Percentiles rank a stretch among this genome's conserved stretches.
Evolutionary conservation across 2,113 vertebrate species (phyloP).

Genomic region (Nematolebias whitei): DNA sequence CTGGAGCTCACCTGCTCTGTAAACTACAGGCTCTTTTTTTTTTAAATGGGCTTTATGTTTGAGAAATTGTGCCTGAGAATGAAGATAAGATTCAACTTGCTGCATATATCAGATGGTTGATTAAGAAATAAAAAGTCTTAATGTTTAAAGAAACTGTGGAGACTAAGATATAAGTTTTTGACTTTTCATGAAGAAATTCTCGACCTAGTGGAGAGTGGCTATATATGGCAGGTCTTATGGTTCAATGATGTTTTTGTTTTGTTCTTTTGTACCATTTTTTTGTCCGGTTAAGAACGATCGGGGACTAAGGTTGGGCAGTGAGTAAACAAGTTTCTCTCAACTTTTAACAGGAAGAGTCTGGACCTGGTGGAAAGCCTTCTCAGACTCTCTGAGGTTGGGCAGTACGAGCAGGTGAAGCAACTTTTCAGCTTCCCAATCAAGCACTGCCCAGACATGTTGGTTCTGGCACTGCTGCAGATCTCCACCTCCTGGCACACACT

Average conservation of each 20-base stretch:
- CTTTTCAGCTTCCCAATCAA: slow-evolving; percentile 99
- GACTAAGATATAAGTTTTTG: not conserved
- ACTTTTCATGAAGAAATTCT: slow-evolving; percentile 90
- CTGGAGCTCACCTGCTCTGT: not conserved
- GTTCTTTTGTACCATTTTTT: too few species aligned
- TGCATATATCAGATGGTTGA: not conserved
- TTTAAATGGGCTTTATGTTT: too few species aligned
- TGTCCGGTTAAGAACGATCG: too few species aligned
- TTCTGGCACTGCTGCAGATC: slow-evolving; percentile 95
- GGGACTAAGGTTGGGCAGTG: too few species aligned
- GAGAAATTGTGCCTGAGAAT: not conserved
- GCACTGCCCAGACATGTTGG: slow-evolving; percentile 98
- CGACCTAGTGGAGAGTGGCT: slow-evolving; percentile 97
- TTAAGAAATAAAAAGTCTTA: too few species aligned
- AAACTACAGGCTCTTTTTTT: too few species aligned
- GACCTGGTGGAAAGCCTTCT: slow-evolving; percentile 97
- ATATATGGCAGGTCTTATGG: too few species aligned
- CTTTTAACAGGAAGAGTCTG: slow-evolving; percentile 90
- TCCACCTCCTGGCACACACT: slow-evolving; percentile 98
- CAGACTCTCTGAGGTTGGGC: slow-evolving; percentile 93
- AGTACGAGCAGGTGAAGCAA: slow-evolving; percentile 98
- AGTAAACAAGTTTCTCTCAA: not conserved
- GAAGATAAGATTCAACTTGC: not conserved
- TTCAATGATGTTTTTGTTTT: too few species aligned
- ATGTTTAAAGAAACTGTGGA: too few species aligned